A percentile compares a stretch with the other conserved stretches of the same genome.
These are phyloP conservation scores for Chelon auratus DNA, from an alignment of 2,797 vertebrate genomes.

Conservation along the genomic window DNA sequence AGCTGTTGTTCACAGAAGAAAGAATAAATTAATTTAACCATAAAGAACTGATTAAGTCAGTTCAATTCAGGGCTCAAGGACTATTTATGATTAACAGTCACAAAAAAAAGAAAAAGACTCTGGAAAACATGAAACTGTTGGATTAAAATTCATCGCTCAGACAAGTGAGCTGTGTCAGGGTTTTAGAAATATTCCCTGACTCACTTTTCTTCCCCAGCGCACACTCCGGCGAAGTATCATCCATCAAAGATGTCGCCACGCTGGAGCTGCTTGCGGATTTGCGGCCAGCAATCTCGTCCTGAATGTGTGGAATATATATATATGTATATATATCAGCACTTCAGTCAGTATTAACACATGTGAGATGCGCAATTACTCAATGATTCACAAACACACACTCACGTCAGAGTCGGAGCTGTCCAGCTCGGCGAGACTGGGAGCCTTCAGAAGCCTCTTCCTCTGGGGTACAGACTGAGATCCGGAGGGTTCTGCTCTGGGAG, in stretches of 20 bases:
- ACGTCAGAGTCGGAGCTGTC: conserved; percentile 97
- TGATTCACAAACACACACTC: conserved; percentile 46
- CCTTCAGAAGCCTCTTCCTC: conserved; percentile 93
- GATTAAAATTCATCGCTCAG: conserved; percentile 27
- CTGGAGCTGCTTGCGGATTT: conserved; percentile 92
- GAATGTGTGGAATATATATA: conserved; percentile 16
- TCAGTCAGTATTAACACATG: conserved; percentile 8
- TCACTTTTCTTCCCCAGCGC: conserved; percentile 91
- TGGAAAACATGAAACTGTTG: conserved; percentile 12
- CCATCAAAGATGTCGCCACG: conserved; percentile 88
- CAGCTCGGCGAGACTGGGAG: conserved; percentile 93
- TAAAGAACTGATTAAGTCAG: not conserved
- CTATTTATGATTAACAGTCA: not conserved
- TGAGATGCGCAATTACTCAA: not conserved
- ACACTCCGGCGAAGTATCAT: conserved; percentile 90
- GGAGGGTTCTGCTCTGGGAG: conserved; percentile 58
- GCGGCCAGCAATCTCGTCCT: conserved; percentile 89
- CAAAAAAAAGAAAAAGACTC: not conserved
- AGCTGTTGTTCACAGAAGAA: conserved; percentile 74
- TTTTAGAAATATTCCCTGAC: conserved; percentile 59
- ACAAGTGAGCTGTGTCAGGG: not conserved
- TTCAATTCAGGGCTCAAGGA: conserved; percentile 2
- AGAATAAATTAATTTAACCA: not conserved
- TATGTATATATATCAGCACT: not conserved
- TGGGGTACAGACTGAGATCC: conserved; percentile 80